Evolutionary conservation across 2,113 vertebrate genomes (phyloP).

Genomic region (Athene cunicularia): DNA sequence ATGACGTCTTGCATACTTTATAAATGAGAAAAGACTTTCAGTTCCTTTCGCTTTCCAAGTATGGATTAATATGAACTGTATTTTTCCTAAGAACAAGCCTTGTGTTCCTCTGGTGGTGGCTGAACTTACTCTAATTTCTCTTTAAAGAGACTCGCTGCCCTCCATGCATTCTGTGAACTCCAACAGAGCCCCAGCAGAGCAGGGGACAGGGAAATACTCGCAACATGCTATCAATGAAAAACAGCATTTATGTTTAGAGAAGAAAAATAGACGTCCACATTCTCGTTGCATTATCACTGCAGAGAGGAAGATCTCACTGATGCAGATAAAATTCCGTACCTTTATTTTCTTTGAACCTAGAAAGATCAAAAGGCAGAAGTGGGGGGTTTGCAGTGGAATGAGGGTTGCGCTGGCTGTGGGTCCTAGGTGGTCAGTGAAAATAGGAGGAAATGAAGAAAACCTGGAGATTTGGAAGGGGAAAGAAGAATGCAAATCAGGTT

Average conservation of each 20-base stretch:
- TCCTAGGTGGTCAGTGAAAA: neutral
- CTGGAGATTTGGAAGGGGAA: neutral
- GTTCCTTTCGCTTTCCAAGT: neutral
- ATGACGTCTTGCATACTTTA: neutral
- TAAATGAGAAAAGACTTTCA: neutral
- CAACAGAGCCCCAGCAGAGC: neutral
- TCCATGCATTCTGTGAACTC: rapidly evolving
- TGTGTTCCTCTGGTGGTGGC: neutral
- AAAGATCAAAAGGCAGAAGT: neutral
- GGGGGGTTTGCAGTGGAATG: neutral
- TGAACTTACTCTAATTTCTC: neutral
- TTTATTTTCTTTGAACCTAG: neutral
- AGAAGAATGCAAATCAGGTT: neutral
- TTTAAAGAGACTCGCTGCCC: neutral
- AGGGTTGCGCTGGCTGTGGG: neutral
- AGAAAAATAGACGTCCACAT: neutral
- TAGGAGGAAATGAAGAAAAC: neutral
- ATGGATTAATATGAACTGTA: neutral
- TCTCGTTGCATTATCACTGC: neutral
- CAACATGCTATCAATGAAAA: rapidly evolving
- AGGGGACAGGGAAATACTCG: neutral
- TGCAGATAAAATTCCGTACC: neutral
- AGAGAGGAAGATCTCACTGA: neutral
- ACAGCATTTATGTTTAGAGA: neutral
- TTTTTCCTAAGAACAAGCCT: neutral